Evolutionary conservation across 1,140 invertebrate genomes (phyloP).

Genomic region (Drosophila oshimai): DNA sequence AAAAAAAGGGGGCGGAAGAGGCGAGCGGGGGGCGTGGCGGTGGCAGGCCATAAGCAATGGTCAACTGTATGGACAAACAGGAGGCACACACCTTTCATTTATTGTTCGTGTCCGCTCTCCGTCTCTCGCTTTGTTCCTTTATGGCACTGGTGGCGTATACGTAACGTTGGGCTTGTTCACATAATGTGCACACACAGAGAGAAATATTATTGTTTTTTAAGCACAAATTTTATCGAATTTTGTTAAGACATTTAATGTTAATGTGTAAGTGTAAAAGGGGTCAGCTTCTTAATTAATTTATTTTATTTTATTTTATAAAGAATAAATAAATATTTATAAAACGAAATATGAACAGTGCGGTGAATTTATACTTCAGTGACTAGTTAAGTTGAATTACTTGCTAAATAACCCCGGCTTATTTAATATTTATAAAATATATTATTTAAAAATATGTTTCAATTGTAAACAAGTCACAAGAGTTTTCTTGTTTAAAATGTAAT

Average conservation of each 20-base stretch:
- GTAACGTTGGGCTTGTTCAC: constrained; percentile 40
- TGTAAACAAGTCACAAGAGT: too few relatives aligned
- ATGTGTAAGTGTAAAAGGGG: too few relatives aligned
- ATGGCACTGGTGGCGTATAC: constrained; percentile 39
- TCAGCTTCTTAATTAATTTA: too few relatives aligned
- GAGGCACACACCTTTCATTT: constrained; percentile 77
- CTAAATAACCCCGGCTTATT: too few relatives aligned
- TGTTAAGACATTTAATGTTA: too few relatives aligned
- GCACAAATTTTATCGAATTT: too few relatives aligned
- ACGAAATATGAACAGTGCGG: background rate
- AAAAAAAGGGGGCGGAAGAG: background rate
- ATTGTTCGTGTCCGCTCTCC: constrained; percentile 46
- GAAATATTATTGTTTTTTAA: background rate
- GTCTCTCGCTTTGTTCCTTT: constrained; percentile 3
- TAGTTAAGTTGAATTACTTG: too few relatives aligned
- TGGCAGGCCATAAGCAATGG: constrained; percentile 66
- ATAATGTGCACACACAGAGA: constrained; percentile 1
- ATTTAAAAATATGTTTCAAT: too few relatives aligned
- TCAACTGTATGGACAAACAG: constrained; percentile 72
- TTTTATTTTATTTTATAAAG: too few relatives aligned
- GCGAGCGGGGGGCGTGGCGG: constrained; percentile 5
- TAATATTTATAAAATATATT: background rate
- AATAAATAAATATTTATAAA: background rate
- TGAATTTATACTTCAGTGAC: too few relatives aligned
- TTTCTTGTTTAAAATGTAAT: too few relatives aligned